These are phyloP conservation scores for Rhadinocentrus ornatus DNA, from an alignment of 2,797 vertebrate genomes.

Conservation along the genomic window DNA sequence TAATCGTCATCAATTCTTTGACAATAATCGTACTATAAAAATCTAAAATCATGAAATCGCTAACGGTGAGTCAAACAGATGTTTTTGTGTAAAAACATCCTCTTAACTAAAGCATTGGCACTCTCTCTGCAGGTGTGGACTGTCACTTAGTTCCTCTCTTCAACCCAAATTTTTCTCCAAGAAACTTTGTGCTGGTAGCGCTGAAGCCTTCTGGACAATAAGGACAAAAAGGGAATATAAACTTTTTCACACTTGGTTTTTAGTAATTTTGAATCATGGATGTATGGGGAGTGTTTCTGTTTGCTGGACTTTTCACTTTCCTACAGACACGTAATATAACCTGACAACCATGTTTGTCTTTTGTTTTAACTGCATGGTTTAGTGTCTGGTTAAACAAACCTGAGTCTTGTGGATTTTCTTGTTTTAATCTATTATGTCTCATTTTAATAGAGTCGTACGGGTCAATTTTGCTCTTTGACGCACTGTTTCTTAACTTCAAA, in stretches of 20 bases:
- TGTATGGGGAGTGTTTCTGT: background rate
- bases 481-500: too few relatives aligned
- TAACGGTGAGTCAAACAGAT: background rate
- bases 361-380: background rate
- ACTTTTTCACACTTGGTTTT: background rate
- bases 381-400: background rate
- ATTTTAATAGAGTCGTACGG: background rate
- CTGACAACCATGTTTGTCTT: background rate
- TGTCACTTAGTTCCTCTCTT: conserved; percentile 91
- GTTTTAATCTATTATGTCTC: background rate
- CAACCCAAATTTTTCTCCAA: conserved; percentile 88
- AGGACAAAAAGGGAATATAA: background rate
- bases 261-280: background rate
- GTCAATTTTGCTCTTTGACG: background rate
- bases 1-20: too few relatives aligned
- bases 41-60: background rate
- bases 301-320: background rate
- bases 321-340: background rate
- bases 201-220: conserved; percentile 70
- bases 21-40: background rate
- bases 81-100: background rate
- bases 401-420: background rate
- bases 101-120: background rate
- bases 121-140: conserved; percentile 82
- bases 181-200: conserved; percentile 92